Base-by-base conservation (phyloP, 2,113 vertebrate species). In the Clarias macrocephalus region DNA sequence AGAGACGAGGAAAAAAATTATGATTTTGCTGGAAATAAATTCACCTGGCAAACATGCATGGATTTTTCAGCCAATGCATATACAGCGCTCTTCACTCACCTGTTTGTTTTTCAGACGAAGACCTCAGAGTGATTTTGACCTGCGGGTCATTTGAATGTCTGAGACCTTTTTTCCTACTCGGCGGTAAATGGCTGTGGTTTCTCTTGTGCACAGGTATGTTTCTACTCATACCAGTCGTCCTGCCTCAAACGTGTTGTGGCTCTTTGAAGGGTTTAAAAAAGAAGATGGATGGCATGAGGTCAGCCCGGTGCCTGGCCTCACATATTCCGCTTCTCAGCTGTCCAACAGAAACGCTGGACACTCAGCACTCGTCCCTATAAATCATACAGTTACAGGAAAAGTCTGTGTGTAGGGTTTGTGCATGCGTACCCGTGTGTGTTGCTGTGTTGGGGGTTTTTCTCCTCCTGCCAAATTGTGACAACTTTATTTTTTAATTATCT, bases 261-360 rank as follows among this genome's bases (percentile, higher is more conserved):
- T 82, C 85, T 88, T 89, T 88, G 88, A 90, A 87, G 80, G 68
- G 81, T 52, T 57, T 54, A 77, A 87, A 89, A 85, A 91, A 84
- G 80, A 90, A 88, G 88, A 90, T 89, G 87, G 84, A 87, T 91
- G 72, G 86, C 83, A 86, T 82, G 84, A 86, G 88, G 86, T 91
- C 86, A 90, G 84, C 75, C 76, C 77, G 87, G 73, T 76, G 75
- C 84, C 72, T 82, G 85, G 73, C 82, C 72, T 88, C 75, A 85
- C 87, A 85, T 85, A 79, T 90, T 89, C 89, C 85, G 77, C 85
- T 84, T 77, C 80, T 85, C 52, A 9, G 33, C 42, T 56, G 68
- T 89, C 86, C 86, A 87, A 89, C 85, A 86, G 88, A 89, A 88
- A 89, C 66, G 23, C 70, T 23, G 80, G 88, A 70, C 76, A 86